A percentile compares a stretch with the other conserved stretches of the same genome.
phyloP scores from a whole-genome alignment of 2,113 vertebrate genomes.

The Podiceps cristatus region DNA sequence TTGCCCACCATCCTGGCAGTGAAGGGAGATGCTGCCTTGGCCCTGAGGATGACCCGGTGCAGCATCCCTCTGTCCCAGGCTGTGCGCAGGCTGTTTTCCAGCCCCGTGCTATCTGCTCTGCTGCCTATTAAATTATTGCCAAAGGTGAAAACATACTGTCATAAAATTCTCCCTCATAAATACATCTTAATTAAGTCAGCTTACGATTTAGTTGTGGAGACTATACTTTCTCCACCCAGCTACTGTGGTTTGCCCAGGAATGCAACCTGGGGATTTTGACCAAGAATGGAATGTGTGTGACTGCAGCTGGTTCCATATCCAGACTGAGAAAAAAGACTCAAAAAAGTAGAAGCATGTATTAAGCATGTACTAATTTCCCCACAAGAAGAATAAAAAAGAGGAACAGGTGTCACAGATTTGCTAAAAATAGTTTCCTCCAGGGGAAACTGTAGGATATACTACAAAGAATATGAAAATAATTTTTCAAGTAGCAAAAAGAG shows the following conservation, averaged over 20 bases:
- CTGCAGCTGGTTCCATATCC: neutral
- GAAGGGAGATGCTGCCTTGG: neutral
- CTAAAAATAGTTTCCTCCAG: neutral
- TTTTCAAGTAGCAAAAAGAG: neutral
- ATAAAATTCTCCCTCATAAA: slow-evolving; percentile 19
- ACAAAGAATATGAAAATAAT: neutral
- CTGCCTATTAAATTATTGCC: neutral
- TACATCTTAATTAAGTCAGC: slow-evolving; percentile 9
- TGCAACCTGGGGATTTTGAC: neutral
- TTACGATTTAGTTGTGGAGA: neutral
- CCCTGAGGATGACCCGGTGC: neutral
- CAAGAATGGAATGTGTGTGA: neutral
- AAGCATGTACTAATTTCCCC: neutral
- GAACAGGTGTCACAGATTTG: neutral
- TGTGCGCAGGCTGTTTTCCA: neutral
- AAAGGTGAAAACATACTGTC: neutral
- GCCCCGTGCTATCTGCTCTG: neutral
- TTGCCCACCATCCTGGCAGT: neutral
- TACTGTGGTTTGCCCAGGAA: neutral
- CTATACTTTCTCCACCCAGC: neutral
- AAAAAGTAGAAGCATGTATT: neutral
- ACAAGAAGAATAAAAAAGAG: neutral
- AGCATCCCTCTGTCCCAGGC: neutral
- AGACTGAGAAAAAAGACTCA: neutral
- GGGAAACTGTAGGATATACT: neutral